A percentile compares a stretch with the other conserved stretches of the same genome.
phyloP scores from a whole-genome alignment of 1,140 invertebrate species.

The Rhagoletis pomonella region DNA sequence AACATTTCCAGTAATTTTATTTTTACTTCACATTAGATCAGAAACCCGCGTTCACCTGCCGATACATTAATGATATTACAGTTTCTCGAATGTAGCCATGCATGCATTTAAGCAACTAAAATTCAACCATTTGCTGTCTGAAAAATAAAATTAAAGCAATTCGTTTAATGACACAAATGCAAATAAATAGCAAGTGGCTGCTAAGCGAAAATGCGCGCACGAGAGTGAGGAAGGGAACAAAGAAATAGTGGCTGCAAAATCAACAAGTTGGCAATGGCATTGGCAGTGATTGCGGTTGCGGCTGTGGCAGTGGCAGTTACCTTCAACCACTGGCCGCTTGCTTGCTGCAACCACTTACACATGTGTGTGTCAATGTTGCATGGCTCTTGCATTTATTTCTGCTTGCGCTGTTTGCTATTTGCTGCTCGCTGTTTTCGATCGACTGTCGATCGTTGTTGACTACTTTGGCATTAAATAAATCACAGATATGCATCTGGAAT shows the following conservation, averaged over 20 bases:
- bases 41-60: neutral
- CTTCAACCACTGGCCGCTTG: neutral
- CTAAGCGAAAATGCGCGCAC: neutral
- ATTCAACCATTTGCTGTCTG: neutral
- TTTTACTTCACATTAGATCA: neutral
- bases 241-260: neutral
- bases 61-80: neutral
- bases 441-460: constrained; percentile 50
- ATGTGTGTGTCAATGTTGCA: no score
- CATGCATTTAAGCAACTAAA: no score
- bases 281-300: neutral
- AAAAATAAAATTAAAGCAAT: constrained; percentile 11
- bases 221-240: neutral
- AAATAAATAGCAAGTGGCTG: constrained; percentile 34
- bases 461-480: constrained; percentile 50
- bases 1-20: no score
- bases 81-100: neutral
- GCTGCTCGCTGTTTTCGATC: constrained; percentile 23
- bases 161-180: constrained; percentile 27
- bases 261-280: constrained; percentile 1
- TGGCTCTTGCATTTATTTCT: neutral
- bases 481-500: constrained; percentile 45
- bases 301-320: neutral
- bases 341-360: neutral
- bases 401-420: neutral